Evolutionary conservation across 2,888 invertebrate species (phyloP).

Genomic region (Laspeyria flexula): DNA sequence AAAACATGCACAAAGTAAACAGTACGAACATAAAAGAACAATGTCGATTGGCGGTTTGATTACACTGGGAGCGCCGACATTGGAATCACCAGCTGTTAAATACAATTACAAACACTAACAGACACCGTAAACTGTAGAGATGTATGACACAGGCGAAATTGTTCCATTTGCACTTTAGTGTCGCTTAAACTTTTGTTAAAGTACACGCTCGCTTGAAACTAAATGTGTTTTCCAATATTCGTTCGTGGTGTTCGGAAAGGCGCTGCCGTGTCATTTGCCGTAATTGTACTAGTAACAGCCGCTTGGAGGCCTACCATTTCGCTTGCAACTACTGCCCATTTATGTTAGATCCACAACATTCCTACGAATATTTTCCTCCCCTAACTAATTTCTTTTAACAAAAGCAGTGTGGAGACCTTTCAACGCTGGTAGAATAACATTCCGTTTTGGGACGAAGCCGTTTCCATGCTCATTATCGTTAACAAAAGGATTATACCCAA

Average conservation of each 20-base stretch:
- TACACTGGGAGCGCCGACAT: slow-evolving; percentile 28
- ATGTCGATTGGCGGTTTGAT: slow-evolving; percentile 39
- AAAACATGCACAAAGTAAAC: slow-evolving; percentile 4
- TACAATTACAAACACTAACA: slow-evolving; percentile 42
- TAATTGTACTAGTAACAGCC: slow-evolving; percentile 68
- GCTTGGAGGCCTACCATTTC: slow-evolving; percentile 58
- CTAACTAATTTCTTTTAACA: slow-evolving; percentile 37
- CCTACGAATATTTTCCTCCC: slow-evolving; percentile 38
- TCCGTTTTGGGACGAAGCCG: slow-evolving; percentile 60
- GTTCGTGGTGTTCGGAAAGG: slow-evolving; percentile 51
- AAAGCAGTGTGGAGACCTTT: slow-evolving; percentile 37
- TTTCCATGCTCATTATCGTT: slow-evolving; percentile 68
- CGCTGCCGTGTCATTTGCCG: slow-evolving; percentile 59
- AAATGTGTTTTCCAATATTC: slow-evolving; percentile 48
- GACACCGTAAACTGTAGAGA: slow-evolving; percentile 40
- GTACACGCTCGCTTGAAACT: slow-evolving; percentile 40
- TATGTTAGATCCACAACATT: slow-evolving; percentile 49
- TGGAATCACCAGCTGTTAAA: slow-evolving; percentile 36
- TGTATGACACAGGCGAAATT: slow-evolving; percentile 46
- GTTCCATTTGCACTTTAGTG: slow-evolving; percentile 48
- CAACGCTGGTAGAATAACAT: slow-evolving; percentile 38
- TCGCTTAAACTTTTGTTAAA: slow-evolving; percentile 47
- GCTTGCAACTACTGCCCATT: slow-evolving; percentile 54
- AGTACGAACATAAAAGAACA: slow-evolving; percentile 29
- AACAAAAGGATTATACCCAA: slow-evolving; percentile 70